Percentiles rank a stretch among this genome's conserved stretches.
phyloP scores from a whole-genome alignment of 2,888 invertebrate species.

The Oscheius onirici region DNA sequence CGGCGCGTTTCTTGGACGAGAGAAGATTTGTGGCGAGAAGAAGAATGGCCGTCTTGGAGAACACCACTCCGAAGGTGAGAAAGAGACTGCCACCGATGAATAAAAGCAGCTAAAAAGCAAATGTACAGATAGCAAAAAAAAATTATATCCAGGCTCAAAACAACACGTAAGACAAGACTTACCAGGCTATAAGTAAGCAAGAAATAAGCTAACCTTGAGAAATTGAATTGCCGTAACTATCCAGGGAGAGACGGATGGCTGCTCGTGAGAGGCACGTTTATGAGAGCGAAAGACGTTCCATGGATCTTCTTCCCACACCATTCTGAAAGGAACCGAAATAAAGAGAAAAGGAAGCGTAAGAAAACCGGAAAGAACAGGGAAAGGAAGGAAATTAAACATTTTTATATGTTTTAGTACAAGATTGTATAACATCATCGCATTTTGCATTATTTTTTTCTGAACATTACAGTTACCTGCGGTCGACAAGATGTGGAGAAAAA shows the following conservation, averaged over 20 bases:
- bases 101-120: slow-evolving; percentile 56
- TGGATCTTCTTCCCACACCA: slow-evolving; percentile 43
- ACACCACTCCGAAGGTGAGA: slow-evolving; percentile 55
- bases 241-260: slow-evolving; percentile 54
- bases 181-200: too few relatives aligned
- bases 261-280: slow-evolving; percentile 47
- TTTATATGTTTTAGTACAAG: too few relatives aligned
- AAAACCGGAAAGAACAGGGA: too few relatives aligned
- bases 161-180: too few relatives aligned
- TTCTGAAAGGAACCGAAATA: not conserved
- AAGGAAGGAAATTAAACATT: too few relatives aligned
- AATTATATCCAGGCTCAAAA: too few relatives aligned
- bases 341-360: too few relatives aligned
- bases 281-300: slow-evolving; percentile 62
- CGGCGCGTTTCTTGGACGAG: not conserved
- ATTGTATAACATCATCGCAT: too few relatives aligned
- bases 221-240: slow-evolving; percentile 56
- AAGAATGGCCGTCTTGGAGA: slow-evolving; percentile 59
- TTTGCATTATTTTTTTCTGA: too few relatives aligned
- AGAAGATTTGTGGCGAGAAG: slow-evolving; percentile 63
- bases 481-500: too few relatives aligned
- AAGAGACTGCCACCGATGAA: slow-evolving; percentile 54
- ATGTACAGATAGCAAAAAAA: not conserved
- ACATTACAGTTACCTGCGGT: too few relatives aligned
- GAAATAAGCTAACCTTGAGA: slow-evolving; percentile 48